These are phyloP conservation scores for Antitype chi DNA, from an alignment of 2,888 invertebrate genomes.

Conservation along the genomic window DNA sequence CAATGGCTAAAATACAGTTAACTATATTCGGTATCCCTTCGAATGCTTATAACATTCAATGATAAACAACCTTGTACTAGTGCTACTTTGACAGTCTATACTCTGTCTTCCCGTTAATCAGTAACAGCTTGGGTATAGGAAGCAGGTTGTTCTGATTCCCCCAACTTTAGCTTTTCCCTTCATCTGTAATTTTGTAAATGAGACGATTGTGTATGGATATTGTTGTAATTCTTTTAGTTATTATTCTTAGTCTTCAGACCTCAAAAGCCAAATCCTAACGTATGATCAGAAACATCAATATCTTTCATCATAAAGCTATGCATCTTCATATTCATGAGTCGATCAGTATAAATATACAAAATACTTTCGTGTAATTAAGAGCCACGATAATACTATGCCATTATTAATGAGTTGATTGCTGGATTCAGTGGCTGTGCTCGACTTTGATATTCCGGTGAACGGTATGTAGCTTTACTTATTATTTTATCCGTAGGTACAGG, in stretches of 20 bases:
- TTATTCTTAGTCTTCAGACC: not conserved
- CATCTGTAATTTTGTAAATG: not conserved
- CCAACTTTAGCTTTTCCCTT: not conserved
- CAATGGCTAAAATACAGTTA: not conserved
- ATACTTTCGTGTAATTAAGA: constrained; percentile 32
- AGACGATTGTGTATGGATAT: no score
- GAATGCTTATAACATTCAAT: not conserved
- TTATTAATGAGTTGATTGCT: constrained; percentile 48
- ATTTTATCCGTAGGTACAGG: not conserved
- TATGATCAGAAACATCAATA: not conserved
- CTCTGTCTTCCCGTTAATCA: not conserved
- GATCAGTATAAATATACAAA: constrained; percentile 19
- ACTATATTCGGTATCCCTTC: not conserved
- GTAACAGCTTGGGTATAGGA: not conserved
- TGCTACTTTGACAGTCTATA: not conserved
- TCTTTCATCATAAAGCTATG: not conserved
- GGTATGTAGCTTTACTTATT: constrained; percentile 5
- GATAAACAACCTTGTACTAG: not conserved
- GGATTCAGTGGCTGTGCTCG: constrained; percentile 9
- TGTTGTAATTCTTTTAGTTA: not conserved
- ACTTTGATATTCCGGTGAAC: constrained; percentile 24
- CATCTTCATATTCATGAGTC: constrained; percentile 3
- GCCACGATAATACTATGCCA: constrained; percentile 21
- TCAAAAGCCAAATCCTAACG: not conserved
- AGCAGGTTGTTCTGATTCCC: not conserved